phyloP scores from a whole-genome alignment of 2,888 invertebrate species.

The Achlya flavicornis region DNA sequence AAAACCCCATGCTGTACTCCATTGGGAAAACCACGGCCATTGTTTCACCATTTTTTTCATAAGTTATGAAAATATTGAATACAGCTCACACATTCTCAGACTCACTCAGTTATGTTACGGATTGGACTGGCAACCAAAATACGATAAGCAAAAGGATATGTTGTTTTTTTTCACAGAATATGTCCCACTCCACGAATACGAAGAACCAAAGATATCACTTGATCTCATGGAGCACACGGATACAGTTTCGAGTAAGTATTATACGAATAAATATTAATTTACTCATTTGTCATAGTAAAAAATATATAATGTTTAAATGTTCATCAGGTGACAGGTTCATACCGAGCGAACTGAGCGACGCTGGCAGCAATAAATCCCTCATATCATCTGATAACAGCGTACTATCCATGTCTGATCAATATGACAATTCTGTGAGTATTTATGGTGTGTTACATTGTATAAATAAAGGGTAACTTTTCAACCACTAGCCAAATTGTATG shows the following conservation, averaged over 20 bases:
- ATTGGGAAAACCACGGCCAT: too few species aligned
- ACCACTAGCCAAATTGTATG: too few species aligned
- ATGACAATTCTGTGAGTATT: conserved; percentile 67
- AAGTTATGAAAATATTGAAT: too few species aligned
- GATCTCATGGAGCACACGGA: conserved; percentile 69
- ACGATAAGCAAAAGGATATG: not conserved
- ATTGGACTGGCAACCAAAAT: too few species aligned
- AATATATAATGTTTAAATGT: conserved; percentile 14
- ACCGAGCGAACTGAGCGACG: conserved; percentile 72
- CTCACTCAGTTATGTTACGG: too few species aligned
- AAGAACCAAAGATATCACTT: conserved; percentile 72
- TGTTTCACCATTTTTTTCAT: too few species aligned
- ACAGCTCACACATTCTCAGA: too few species aligned
- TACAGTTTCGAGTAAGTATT: conserved; percentile 71
- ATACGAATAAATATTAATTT: conserved; percentile 8
- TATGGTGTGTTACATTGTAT: not conserved
- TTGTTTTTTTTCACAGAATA: conserved; percentile 57
- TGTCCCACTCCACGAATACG: conserved; percentile 69
- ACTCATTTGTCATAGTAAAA: not conserved
- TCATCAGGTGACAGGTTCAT: conserved; percentile 67
- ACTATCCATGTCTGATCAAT: conserved; percentile 68
- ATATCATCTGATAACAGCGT: conserved; percentile 68
- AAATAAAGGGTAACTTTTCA: too few species aligned
- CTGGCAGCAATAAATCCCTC: conserved; percentile 73
- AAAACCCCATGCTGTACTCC: too few species aligned